These are phyloP conservation scores for Lingula anatina DNA, from an alignment of 2,888 invertebrate genomes.

Conservation along the genomic window DNA sequence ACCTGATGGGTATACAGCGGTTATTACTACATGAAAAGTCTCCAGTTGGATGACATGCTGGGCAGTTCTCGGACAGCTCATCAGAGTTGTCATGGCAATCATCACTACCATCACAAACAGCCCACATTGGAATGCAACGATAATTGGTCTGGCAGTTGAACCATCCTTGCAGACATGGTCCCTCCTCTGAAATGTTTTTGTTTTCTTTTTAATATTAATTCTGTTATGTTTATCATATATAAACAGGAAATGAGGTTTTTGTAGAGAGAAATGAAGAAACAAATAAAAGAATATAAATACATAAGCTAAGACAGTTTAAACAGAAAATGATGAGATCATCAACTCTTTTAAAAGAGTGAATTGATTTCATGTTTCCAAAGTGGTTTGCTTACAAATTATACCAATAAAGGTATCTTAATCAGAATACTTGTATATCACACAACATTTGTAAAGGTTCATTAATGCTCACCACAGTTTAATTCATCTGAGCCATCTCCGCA, in stretches of 20 bases:
- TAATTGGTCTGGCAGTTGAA: constrained; percentile 90
- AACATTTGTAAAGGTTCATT: background rate
- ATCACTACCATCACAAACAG: constrained; percentile 96
- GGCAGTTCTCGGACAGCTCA: constrained; percentile 85
- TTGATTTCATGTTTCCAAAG: too few relatives aligned
- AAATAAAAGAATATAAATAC: background rate
- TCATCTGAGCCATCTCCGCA: constrained; percentile 68
- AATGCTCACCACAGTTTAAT: constrained; percentile 29
- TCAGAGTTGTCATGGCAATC: constrained; percentile 94
- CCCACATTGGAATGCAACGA: constrained; percentile 94
- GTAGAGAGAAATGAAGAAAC: background rate
- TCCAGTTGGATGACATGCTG: constrained; percentile 76
- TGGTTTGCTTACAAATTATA: too few relatives aligned
- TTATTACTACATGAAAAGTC: constrained; percentile 93
- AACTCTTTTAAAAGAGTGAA: too few relatives aligned
- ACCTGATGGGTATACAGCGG: constrained; percentile 64
- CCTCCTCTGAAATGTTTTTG: constrained; percentile 59
- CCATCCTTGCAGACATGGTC: constrained; percentile 93
- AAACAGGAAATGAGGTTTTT: background rate
- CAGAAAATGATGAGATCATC: too few relatives aligned
- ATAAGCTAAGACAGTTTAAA: background rate
- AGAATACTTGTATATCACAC: too few relatives aligned
- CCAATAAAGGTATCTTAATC: too few relatives aligned
- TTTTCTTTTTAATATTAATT: background rate
- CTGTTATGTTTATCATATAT: background rate